Conservation (phyloP, 2,888 invertebrate species). For the Himalopsyche kuldschensis region DNA sequence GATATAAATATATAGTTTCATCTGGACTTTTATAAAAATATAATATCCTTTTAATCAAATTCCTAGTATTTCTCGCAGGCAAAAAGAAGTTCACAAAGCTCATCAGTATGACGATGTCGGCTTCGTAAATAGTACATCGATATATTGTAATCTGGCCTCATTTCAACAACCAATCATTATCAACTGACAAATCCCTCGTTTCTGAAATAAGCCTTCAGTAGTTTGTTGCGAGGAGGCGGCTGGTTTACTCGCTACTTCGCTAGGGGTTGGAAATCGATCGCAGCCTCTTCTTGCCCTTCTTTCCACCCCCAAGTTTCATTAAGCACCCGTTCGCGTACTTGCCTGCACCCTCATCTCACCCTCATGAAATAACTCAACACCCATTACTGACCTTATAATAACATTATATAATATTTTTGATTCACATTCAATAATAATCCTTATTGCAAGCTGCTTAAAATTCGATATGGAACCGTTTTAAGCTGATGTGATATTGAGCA, state of each 20-base stretch:
- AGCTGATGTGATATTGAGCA: too few relatives aligned
- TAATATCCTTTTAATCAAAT: too few relatives aligned
- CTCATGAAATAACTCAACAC: not conserved
- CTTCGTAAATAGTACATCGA: not conserved
- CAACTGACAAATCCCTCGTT: not conserved
- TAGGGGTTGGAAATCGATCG: not conserved
- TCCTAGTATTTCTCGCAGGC: too few relatives aligned
- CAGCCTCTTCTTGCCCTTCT: not conserved
- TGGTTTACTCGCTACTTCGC: not conserved
- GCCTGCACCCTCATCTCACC: not conserved
- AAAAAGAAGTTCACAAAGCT: too few relatives aligned
- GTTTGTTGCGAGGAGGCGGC: not conserved
- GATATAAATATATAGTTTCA: too few relatives aligned
- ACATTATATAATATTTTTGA: not conserved
- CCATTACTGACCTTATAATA: not conserved
- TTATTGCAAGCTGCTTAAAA: not conserved
- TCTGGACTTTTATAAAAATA: too few relatives aligned
- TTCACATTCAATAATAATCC: not conserved
- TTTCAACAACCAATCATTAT: not conserved
- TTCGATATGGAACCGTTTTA: too few relatives aligned
- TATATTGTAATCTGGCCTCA: not conserved
- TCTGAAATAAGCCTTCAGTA: not conserved
- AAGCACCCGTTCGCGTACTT: not conserved
- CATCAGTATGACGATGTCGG: not conserved
- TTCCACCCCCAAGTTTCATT: not conserved